phyloP scores from a whole-genome alignment of 2,888 invertebrate species.

The Hemistola chrysoprasaria region DNA sequence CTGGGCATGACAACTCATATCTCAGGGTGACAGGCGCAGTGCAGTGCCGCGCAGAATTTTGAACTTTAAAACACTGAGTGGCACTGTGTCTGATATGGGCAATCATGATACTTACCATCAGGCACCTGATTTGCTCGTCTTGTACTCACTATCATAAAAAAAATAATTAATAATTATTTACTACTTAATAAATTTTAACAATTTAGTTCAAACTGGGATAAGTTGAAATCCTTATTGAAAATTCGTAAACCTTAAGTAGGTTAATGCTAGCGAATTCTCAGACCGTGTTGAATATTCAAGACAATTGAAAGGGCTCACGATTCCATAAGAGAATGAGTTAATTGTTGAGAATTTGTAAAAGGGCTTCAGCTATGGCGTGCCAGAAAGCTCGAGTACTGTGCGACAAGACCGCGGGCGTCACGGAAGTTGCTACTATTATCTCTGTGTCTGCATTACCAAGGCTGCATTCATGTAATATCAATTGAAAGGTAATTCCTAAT shows the following conservation, averaged over 20 bases:
- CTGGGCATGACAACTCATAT: too few relatives aligned
- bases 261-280: slow-evolving; percentile 16
- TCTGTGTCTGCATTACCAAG: slow-evolving; percentile 34
- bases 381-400: slow-evolving; percentile 42
- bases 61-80: too few relatives aligned
- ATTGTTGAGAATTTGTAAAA: slow-evolving; percentile 31
- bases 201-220: slow-evolving; percentile 6
- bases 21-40: too few relatives aligned
- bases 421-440: slow-evolving; percentile 53
- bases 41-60: too few relatives aligned
- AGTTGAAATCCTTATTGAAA: slow-evolving; percentile 8
- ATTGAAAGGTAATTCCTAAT: slow-evolving; percentile 51
- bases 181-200: slow-evolving; percentile 4
- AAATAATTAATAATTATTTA: too few relatives aligned
- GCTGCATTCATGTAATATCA: slow-evolving; percentile 35
- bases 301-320: slow-evolving; percentile 46
- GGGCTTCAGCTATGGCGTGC: slow-evolving; percentile 28
- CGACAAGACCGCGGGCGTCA: slow-evolving; percentile 43
- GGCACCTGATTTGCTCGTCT: too few relatives aligned
- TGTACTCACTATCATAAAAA: too few relatives aligned
- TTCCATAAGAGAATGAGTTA: slow-evolving; percentile 30
- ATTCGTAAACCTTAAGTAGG: slow-evolving; percentile 20
- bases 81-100: too few relatives aligned
- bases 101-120: too few relatives aligned
- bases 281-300: slow-evolving; percentile 35